Base-by-base conservation (phyloP, 2,888 invertebrate species). In the Quadroppia sp. region DNA sequence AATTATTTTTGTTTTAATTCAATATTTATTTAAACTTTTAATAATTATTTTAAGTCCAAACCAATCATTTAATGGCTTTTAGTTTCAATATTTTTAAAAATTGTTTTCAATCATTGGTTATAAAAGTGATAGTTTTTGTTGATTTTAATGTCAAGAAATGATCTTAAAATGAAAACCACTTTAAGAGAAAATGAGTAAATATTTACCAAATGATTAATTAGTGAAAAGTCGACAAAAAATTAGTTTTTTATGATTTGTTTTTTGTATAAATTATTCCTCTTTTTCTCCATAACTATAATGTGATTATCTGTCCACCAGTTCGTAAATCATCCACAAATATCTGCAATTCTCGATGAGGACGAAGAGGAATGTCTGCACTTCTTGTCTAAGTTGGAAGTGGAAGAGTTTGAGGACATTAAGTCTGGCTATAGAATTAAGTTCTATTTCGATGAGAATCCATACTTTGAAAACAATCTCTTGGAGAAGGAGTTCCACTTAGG, bases 381-480 rank as follows among this genome's bases (percentile, higher is more conserved):
- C 79, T 83, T 90, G 78, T 87, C 85, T 64, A 89, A 89, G 82
- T 81, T 90, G 76, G 90, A 92, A 83, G 90, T 92, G 17, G 90
- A 91, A 81, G 91, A 92, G 81, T 90, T 90, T 81, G 92, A 92
- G 80, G 91, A 93, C 81, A 91, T 91, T 76, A 90, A 90, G 82
- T 89, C 89, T 30, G 92, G 92, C 3, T 93, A 90, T 83, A 81
- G 82, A 80, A 88, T 91, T 80, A 88, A 88, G 81, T 89, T 90
- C 81, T 85, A 87, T 79, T 92, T 92, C 80, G 88, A 89, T 78
- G 87, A 88, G 78, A 92, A 92, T 84, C 89, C 89, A 30, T 92
- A 88, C 82, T 92, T 93, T 82, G 89, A 89, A 79, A 92, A 92
- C 82, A 86, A 87, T 75, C 86, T 89, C 71, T 86, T 92, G 76